Evolutionary conservation across 2,113 vertebrate species (phyloP).

Genomic region (Pterocles gutturalis): DNA sequence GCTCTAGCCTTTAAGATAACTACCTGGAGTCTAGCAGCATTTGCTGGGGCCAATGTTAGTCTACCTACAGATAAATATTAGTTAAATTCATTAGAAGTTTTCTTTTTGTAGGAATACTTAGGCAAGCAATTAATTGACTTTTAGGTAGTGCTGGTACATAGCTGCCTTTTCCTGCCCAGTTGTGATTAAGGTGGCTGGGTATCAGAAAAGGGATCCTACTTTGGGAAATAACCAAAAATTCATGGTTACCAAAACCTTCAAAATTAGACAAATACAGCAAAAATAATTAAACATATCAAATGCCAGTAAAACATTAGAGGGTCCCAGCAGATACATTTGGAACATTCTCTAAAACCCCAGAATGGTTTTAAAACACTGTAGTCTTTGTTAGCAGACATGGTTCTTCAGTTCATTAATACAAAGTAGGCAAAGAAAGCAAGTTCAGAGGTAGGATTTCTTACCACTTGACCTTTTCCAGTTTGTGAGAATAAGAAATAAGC

Average conservation of each 20-base stretch:
- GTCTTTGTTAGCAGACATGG: background rate
- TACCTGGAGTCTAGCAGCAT: background rate
- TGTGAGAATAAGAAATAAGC: background rate
- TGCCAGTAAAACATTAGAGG: background rate
- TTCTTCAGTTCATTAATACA: background rate
- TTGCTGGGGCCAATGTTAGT: background rate
- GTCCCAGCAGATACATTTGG: background rate
- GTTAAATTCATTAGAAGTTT: background rate
- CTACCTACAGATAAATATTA: background rate
- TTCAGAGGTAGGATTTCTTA: slow-evolving; percentile 2
- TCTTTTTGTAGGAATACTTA: background rate
- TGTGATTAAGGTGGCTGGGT: background rate
- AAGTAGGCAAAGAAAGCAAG: background rate
- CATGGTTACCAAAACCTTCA: background rate
- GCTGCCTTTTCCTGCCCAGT: background rate
- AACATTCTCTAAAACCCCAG: slow-evolving; percentile 4
- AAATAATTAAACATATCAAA: background rate
- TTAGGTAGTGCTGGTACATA: background rate
- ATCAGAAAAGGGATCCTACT: background rate
- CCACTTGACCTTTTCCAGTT: background rate
- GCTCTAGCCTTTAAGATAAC: background rate
- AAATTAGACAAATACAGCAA: background rate
- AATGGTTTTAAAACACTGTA: background rate
- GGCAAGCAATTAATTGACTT: background rate
- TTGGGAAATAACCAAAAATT: background rate